Base-by-base conservation (phyloP, 2,113 vertebrate species). In the Arizona elegans region DNA sequence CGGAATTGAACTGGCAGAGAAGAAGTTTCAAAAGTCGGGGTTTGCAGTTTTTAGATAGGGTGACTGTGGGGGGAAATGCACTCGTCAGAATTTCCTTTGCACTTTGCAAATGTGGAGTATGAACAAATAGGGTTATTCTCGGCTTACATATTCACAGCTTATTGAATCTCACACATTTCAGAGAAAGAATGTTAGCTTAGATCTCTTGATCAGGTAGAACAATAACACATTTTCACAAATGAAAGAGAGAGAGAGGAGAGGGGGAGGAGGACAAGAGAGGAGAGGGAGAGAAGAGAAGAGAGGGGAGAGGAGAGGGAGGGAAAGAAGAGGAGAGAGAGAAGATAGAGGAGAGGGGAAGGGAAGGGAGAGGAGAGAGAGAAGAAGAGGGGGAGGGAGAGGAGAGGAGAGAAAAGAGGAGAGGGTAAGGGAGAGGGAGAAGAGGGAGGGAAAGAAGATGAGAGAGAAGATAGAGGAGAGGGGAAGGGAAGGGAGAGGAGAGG, bases 401-500 rank as follows among this genome's bases (percentile, higher is more conserved):
- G 54, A 55, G 54, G 15, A 13, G 53, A 15, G 15, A 0, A n/a
- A n/a, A n/a, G n/a, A n/a, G n/a, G n/a, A n/a, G n/a, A n/a, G n/a
- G n/a, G n/a, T n/a, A n/a, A n/a, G n/a, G n/a, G n/a, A 55, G 54
- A 17, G 2, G 4, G 4, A 43, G 43, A 43, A 17, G 7, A 5
- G 4, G 15, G 43, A 43, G 43, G 43, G 43, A 43, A 43, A 54
- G 53, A 54, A 2, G 13, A 0, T 1, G 53, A 54, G 53, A 3
- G 11, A 54, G 10, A 13, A 13, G 12, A 13, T 0, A 54, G 11
- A 54, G 11, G 52, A 11, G 53, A 53, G 53, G 53, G 53, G 3
- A 0, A 53, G 53, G 3, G 53, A 53, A 2, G 0, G 15, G 3
- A 55, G 3, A 17, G 2, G 1, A 17, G 3, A 5, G 54, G 17